phyloP scores from a whole-genome alignment of 2,797 vertebrate species.

The Esox masquinongy region DNA sequence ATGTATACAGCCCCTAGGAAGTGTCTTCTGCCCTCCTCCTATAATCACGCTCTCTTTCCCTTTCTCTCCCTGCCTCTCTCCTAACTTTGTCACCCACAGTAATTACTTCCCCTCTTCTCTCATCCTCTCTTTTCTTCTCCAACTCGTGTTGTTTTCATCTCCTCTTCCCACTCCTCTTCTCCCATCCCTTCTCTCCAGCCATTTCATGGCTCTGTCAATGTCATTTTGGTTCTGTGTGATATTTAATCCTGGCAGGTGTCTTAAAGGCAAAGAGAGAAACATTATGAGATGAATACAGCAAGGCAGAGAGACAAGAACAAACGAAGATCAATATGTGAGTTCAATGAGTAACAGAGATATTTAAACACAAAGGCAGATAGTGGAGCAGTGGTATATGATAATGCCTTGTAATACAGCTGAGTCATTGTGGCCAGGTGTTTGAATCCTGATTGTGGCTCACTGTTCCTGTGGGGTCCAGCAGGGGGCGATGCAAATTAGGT shows the following conservation, averaged over 20 bases:
- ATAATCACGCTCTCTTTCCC: background rate
- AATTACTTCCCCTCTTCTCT: background rate
- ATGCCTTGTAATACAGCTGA: too few relatives aligned
- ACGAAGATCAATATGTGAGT: conserved; percentile 8
- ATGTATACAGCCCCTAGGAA: conserved; percentile 32
- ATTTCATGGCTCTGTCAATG: conserved; percentile 61
- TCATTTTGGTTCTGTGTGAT: conserved; percentile 55
- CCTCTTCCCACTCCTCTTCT: background rate
- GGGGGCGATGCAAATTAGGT: too few relatives aligned
- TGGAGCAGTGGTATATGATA: background rate
- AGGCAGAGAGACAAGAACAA: background rate
- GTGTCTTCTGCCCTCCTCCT: background rate
- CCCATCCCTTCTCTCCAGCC: background rate
- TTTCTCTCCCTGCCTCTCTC: background rate
- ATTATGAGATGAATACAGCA: background rate
- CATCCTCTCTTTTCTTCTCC: background rate
- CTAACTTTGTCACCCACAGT: background rate
- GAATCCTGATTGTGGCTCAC: too few relatives aligned
- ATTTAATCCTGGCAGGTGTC: conserved; percentile 57
- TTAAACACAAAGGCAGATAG: conserved; percentile 23
- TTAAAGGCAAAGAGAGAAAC: conserved; percentile 23
- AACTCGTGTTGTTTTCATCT: background rate
- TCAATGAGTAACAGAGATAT: conserved; percentile 28
- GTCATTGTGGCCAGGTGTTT: too few relatives aligned
- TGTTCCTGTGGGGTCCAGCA: too few relatives aligned